Evolutionary conservation across 2,888 invertebrate genomes (phyloP), one percentile per base, ranked within the genome.

Genomic region (Phyllotreta cruciferae): DNA sequence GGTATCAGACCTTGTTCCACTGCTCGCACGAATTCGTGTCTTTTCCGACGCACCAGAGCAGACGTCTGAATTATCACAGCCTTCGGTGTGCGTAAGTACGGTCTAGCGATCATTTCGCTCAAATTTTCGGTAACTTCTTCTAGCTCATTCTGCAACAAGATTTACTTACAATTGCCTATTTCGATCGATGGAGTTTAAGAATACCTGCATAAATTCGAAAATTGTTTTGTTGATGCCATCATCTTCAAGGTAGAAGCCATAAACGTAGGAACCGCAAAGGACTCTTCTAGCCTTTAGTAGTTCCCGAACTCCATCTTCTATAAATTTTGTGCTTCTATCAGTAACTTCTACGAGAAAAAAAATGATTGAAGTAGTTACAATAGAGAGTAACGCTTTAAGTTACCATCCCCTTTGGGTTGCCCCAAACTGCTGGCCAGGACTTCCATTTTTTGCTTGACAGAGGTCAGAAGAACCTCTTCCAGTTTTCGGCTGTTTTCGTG

Each of bases 121-220:
- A 89, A 77, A 67, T 85, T 86, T 75, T 88, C 88, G 1, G 87
- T 87, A 10, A 85, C 84, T 74, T 87, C 87, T 77, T 88, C 88
- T 47, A 88, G 77, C 77, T 89, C 88, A 69, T 87, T 88, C 87
- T 88, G 76, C 47, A 75, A 73, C 24, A 24, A 24, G 24, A 24
- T 24, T 3, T 24, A 24, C 4, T 24, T 24, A 24, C 1, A 24
- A 24, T 24, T 24, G 24, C 24, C 4, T 24, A 24, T 24, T 24
- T 24, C 1, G 24, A 24, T 24, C 24, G 24, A 24, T 1, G 24
- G 4, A 24, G 24, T 24, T 24, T 36, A 41, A 49, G 63, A 66
- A 64, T 77, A 87, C 88, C 85, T 88, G 88, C 86, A 89, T 87
- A 72, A 87, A 87, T 77, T 88, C 88, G 78, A 88, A 88, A 63